phyloP scores from a whole-genome alignment of 2,888 invertebrate genomes.

The Scaptomyza flava region DNA sequence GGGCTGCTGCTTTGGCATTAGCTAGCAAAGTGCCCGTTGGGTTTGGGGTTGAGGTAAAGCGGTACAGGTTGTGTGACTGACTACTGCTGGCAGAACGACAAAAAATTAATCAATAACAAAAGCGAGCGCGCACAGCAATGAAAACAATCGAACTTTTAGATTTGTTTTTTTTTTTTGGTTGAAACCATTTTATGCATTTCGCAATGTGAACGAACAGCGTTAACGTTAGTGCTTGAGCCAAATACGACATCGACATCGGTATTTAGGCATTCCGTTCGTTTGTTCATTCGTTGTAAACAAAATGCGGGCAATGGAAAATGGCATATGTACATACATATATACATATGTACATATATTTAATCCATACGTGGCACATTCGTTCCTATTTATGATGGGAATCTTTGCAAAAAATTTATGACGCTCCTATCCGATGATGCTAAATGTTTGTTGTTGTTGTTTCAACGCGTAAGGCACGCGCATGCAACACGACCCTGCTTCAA shows the following conservation, averaged over 20 bases:
- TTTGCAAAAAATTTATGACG: constrained; percentile 32
- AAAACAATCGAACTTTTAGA: constrained; percentile 12
- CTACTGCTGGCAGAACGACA: constrained; percentile 10
- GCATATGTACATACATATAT: constrained; percentile 8
- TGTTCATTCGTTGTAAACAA: constrained; percentile 36
- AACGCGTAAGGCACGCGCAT: neutral
- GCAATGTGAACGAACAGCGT: neutral
- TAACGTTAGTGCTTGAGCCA: neutral
- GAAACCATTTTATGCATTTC: constrained; percentile 40
- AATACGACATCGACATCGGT: neutral
- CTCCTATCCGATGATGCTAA: constrained; percentile 19
- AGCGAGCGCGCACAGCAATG: constrained; percentile 13
- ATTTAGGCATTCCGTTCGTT: constrained; percentile 12
- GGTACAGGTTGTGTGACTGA: neutral
- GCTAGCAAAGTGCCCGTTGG: neutral
- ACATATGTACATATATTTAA: neutral
- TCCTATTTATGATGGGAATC: constrained; percentile 20
- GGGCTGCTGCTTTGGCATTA: constrained; percentile 24
- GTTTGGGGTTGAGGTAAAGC: neutral
- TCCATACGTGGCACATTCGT: constrained; percentile 5
- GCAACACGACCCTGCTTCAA: constrained; percentile 2
- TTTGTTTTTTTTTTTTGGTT: neutral
- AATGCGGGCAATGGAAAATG: constrained; percentile 24
- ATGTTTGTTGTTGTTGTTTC: constrained; percentile 14
- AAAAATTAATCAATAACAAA: constrained; percentile 69